Evolutionary conservation across 1,140 invertebrate genomes (phyloP), one percentile per base, ranked within the genome.

Genomic region (Drosophila miranda): DNA sequence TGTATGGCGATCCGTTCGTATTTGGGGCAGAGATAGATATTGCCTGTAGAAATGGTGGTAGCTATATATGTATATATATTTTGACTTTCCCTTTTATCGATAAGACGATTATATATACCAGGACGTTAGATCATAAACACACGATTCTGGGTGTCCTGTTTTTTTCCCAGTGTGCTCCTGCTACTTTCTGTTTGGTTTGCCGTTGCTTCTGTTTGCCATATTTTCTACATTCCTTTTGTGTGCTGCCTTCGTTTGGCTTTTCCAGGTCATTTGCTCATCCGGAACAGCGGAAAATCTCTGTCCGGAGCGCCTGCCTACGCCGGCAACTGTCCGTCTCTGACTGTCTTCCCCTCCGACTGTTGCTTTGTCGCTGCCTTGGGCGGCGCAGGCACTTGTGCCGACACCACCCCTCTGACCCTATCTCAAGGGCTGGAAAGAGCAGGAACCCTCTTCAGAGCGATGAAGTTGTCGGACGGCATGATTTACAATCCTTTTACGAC

Each of bases 261-360:
- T 83, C 79, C 79, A 82, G 79, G 79, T 83, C 79, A 83, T 83
- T 83, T 83, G 79, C 64, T 78, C 60, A 61, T 61, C 79, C 75
- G 79, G 75, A 75, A 83, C 69, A 78, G 66, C 63, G 63, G 51
- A 69, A 68, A 68, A 34, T 11, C 63, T 62, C 75, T 66, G 75
- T 69, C 70, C 69, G 57, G 64, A 8, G 46, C 28, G 28, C 66
- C 64, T 57, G 28, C 19, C 19, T 19, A 9, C 52, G 41, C 28
- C 19, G 50, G 16, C 50, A 51, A 26, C 19, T 23, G 58, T 16
- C 41, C 23, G 21, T n/a, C 49, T 46, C 51, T 62, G 63, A 44
- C 28, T 58, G 34, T 49, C 38, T 51, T 23, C 21, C 3, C 21
- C 38, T 42, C 11, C 11, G 57, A 45, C 52, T 62, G 38, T 50